These are phyloP conservation scores for Gymnogyps californianus DNA, from an alignment of 2,113 vertebrate species.

Conservation along the genomic window DNA sequence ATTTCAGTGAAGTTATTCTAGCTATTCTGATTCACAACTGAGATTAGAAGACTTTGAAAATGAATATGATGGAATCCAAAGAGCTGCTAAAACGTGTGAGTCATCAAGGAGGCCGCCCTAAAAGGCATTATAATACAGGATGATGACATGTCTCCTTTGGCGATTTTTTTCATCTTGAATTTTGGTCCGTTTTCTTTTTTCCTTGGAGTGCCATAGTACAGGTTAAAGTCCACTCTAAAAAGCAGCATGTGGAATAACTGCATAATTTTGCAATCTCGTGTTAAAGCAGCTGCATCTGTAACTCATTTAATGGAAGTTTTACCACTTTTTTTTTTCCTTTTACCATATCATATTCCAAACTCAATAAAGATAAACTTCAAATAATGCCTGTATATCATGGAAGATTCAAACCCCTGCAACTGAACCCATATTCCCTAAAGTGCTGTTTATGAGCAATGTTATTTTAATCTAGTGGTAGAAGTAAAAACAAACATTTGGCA, in stretches of 20 bases:
- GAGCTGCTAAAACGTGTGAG: background rate
- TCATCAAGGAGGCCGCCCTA: background rate
- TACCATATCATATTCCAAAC: background rate
- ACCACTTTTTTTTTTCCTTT: background rate
- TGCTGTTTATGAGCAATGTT: background rate
- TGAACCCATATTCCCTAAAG: background rate
- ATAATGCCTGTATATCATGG: background rate
- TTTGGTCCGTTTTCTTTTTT: background rate
- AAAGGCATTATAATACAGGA: background rate
- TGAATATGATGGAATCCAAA: background rate
- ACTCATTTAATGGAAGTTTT: background rate
- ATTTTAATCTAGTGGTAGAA: background rate
- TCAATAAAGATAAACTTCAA: slow-evolving; percentile 17
- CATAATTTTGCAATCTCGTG: background rate
- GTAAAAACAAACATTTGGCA: background rate
- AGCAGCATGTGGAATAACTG: background rate
- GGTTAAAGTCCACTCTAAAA: background rate
- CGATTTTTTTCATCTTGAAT: background rate
- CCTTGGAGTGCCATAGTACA: background rate
- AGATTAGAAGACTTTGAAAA: background rate
- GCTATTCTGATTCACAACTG: background rate
- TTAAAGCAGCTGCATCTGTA: slow-evolving; percentile 11
- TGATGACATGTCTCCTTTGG: background rate
- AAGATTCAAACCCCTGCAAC: background rate
- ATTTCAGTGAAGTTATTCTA: background rate